Evolutionary conservation across 1,140 invertebrate species (phyloP).

Genomic region (Lordiphosa mommai): DNA sequence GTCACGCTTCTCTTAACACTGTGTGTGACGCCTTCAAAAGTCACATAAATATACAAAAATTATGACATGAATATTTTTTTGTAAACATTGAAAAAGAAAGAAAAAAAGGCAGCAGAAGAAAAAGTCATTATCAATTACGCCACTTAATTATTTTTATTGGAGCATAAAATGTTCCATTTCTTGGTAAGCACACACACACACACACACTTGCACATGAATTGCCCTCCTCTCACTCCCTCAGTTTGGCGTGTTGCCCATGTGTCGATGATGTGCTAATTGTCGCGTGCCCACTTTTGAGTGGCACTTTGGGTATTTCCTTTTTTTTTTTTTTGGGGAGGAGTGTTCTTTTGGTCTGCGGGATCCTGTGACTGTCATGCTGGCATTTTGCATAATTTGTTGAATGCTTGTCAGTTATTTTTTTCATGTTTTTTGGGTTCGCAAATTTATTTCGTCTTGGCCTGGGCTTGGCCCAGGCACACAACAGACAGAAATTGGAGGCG

Average conservation of each 20-base stretch:
- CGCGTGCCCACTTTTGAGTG: constrained; percentile 58
- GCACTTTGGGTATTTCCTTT: constrained; percentile 18
- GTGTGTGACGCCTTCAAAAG: constrained; percentile 25
- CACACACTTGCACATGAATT: too few relatives aligned
- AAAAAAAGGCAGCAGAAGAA: constrained; percentile 20
- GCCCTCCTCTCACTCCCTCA: not conserved
- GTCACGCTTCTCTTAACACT: constrained; percentile 32
- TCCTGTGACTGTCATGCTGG: constrained; percentile 8
- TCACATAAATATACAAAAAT: constrained; percentile 57
- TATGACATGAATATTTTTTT: constrained; percentile 51
- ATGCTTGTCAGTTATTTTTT: constrained; percentile 18
- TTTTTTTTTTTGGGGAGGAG: not conserved
- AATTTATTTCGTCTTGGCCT: constrained; percentile 14
- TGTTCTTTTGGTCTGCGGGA: not conserved
- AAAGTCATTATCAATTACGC: constrained; percentile 75
- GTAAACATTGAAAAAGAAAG: constrained; percentile 26
- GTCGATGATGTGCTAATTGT: constrained; percentile 75
- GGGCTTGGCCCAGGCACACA: constrained; percentile 41
- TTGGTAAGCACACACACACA: constrained; percentile 22
- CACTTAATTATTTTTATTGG: constrained; percentile 78
- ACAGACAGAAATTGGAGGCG: constrained; percentile 28
- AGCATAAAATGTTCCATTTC: constrained; percentile 77
- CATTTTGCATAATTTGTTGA: constrained; percentile 57
- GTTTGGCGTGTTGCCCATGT: constrained; percentile 46
- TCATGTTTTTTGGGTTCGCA: constrained; percentile 22